Base-by-base conservation (phyloP, 2,888 invertebrate genomes). In the Drosophila robusta region DNA sequence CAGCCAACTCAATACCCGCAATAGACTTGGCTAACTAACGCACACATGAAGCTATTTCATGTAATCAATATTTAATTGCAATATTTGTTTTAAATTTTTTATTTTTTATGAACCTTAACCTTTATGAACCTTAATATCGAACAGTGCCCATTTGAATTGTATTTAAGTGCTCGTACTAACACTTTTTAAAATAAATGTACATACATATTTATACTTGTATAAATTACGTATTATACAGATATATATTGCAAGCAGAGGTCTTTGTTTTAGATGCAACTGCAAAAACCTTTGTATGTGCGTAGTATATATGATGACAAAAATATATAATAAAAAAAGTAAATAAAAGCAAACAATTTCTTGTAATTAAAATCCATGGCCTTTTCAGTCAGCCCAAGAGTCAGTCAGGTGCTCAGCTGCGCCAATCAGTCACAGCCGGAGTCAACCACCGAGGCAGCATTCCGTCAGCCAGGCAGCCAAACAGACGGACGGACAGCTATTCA, bases 341-440 rank as follows among this genome's bases (percentile, higher is more conserved):
- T 70, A 65, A 80, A 87, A 66, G 87, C 89, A 87, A 89, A 89
- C 84, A 89, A 89, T 87, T 89, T 87, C 87, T 89, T 89, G 82
- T 83, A 83, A 83, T 83, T 83, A 83, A 89, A 89, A 89, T 89
- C 89, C 87, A 89, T 89, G 87, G 87, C 81, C 89, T 71, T 84
- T 83, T 71, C 87, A 83, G 71, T 67, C 74, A 63, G 62, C 56
- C 67, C 78, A 57, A 64, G 82, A 83, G 69, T 87, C 82, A 83
- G 82, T 83, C 82, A 83, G 89, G 87, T 83, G 82, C 82, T 80
- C 89, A 84, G 84, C 71, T 77, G 84, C 87, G 89, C 89, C 82
- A 89, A 83, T 83, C 89, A 83, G 87, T 83, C 82, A 83, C 89
- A 89, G 85, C 51, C 70, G 73, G 64, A 88, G 87, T 81, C 81